Percentiles rank a stretch among this genome's conserved stretches.
These are phyloP conservation scores for Poecilia velifera DNA, from an alignment of 2,797 vertebrate genomes.

Conservation along the genomic window DNA sequence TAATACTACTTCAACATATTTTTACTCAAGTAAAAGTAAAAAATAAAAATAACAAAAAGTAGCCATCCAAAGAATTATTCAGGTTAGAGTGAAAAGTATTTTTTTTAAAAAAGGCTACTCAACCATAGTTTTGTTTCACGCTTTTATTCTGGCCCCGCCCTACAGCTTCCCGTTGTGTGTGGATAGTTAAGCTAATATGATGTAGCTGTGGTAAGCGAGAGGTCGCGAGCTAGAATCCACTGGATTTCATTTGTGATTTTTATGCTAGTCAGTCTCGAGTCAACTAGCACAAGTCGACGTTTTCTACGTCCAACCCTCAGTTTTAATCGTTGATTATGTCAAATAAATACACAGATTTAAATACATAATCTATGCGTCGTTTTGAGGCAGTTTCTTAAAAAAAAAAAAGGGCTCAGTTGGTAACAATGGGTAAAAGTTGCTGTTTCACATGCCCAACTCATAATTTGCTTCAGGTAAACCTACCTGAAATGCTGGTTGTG, in stretches of 20 bases:
- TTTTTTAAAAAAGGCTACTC: no score
- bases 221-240: background rate
- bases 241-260: background rate
- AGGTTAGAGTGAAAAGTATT: no score
- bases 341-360: background rate
- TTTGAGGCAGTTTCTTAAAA: background rate
- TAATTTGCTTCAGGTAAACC: background rate
- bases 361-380: background rate
- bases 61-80: no score
- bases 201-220: background rate
- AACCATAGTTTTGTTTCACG: background rate
- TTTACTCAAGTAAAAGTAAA: no score
- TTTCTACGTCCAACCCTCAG: background rate
- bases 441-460: background rate
- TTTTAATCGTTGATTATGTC: background rate
- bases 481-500: background rate
- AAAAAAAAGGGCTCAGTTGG: no score
- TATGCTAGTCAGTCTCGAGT: background rate
- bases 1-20: no score
- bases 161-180: no score
- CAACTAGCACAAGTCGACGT: background rate
- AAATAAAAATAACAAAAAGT: no score
- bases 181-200: background rate
- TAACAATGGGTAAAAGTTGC: background rate
- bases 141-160: background rate